These are phyloP conservation scores for Parambassis ranga DNA, from an alignment of 2,797 vertebrate genomes.

Conservation along the genomic window DNA sequence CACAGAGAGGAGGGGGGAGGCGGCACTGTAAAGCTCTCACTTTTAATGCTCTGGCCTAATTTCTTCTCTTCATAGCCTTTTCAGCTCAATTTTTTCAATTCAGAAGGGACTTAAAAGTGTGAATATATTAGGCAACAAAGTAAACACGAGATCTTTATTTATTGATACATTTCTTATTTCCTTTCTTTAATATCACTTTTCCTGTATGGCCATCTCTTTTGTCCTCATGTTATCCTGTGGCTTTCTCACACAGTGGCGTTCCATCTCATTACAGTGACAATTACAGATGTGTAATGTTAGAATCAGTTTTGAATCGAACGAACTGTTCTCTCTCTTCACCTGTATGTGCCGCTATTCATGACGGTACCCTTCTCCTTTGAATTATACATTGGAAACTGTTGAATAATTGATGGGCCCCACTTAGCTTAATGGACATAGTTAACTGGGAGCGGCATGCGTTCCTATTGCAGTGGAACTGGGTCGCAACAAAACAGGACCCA, in stretches of 20 bases:
- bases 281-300: slow-evolving; percentile 11
- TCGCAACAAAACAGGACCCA: slow-evolving; percentile 46
- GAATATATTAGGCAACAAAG: background rate
- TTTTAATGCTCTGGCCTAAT: slow-evolving; percentile 48
- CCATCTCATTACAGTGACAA: slow-evolving; percentile 8
- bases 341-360: slow-evolving; percentile 60
- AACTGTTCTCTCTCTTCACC: slow-evolving; percentile 34
- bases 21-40: slow-evolving; percentile 28
- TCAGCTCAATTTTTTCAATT: background rate
- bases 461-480: slow-evolving; percentile 49
- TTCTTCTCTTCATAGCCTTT: slow-evolving; percentile 20
- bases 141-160: background rate
- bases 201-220: slow-evolving; percentile 1
- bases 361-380: slow-evolving; percentile 53
- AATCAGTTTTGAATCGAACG: slow-evolving; percentile 11
- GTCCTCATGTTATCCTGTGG: background rate
- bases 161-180: background rate
- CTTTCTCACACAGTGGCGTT: background rate
- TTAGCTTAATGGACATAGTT: slow-evolving; percentile 79
- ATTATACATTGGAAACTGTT: slow-evolving; percentile 69
- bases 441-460: slow-evolving; percentile 56
- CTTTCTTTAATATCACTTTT: background rate
- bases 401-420: slow-evolving; percentile 73
- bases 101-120: slow-evolving; percentile 14
- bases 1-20: slow-evolving; percentile 14